Base-by-base conservation (phyloP, 2,797 vertebrate species). In the Manis crassicaudata region DNA sequence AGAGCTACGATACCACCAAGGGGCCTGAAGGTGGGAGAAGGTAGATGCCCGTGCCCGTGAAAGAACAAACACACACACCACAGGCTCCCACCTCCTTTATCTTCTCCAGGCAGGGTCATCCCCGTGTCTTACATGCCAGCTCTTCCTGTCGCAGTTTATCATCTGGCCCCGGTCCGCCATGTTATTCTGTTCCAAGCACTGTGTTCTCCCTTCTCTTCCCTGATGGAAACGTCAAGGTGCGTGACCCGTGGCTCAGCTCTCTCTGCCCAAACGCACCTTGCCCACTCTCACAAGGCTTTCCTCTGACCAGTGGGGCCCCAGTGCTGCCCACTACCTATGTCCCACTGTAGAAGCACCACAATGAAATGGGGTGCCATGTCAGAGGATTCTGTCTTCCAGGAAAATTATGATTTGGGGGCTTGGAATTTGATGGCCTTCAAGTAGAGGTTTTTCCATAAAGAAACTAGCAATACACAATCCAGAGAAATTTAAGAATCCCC, bases 1-100 rank as follows among this genome's bases (percentile, higher is more conserved):
- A 37, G 40, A 35, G 40, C 67, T 67, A 46, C 16, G 6, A 27
- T 29, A 75, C 5, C 21, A 20, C 37, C 17, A 9, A 2, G 1
- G 29, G 7, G 2, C 40, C 6, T 0, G 0, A 52, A 50, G 17
- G 10, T 2, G 16, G 75, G 37, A 46, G 40, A 32, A 58, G 65
- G 18, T 5, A 4, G 17, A 7, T 0, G 0, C 13, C 6, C 37
- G 12, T 12, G 27, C 54, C 50, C 10, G 12, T 0, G 3, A 63
- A 52, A 70, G 54, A 46, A 17, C 23, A 17, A 5, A 62, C 23
- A 20, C 23, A 0, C 4, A 32, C 13, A 27, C 40, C 13, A 20
- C 20, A 9, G 72, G 21, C 35, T 14, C 35, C 43, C 3, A 3
- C 72, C 52, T 54, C 20, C 14, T 14, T 12, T 1, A 1, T 50